A percentile compares a stretch with the other conserved stretches of the same genome.
phyloP scores from a whole-genome alignment of 2,113 vertebrate species.

The Protomyctophum bolini region DNA sequence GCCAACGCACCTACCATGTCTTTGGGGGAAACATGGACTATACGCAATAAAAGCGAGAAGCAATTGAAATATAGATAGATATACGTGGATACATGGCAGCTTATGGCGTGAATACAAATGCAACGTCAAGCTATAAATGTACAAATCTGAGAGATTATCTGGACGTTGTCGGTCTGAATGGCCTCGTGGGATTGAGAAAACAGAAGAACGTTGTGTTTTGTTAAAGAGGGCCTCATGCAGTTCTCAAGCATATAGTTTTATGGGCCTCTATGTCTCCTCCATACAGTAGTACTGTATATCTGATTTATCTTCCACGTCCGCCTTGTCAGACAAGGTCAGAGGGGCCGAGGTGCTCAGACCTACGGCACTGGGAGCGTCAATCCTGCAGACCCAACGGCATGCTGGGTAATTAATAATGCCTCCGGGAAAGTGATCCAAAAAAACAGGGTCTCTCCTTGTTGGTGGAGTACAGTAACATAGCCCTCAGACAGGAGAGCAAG shows the following conservation, averaged over 20 bases:
- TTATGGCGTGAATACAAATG: conserved; percentile 34
- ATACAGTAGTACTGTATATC: conserved; percentile 9
- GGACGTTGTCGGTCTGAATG: conserved; percentile 4
- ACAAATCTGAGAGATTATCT: not conserved
- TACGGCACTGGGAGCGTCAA: conserved; percentile 41
- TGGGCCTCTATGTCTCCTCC: conserved; percentile 33
- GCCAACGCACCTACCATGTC: conserved; percentile 41
- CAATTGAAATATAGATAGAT: conserved; percentile 44
- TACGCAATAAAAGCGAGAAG: conserved; percentile 47
- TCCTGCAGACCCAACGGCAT: conserved; percentile 49
- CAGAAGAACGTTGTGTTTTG: conserved; percentile 11
- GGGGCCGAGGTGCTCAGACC: conserved; percentile 44
- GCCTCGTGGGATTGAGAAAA: conserved; percentile 13
- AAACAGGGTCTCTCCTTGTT: conserved; percentile 46
- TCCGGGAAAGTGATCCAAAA: conserved; percentile 60
- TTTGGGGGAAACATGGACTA: conserved; percentile 36
- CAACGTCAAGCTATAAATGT: conserved; percentile 8
- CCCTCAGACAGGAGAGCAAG: conserved; percentile 70
- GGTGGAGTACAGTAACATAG: conserved; percentile 58
- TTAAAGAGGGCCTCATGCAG: conserved; percentile 18
- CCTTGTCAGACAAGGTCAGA: conserved; percentile 46
- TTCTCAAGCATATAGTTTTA: conserved; percentile 51
- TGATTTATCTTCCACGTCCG: conserved; percentile 54
- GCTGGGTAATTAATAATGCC: conserved; percentile 62
- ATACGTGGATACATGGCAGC: conserved; percentile 38